Evolutionary conservation across 2,113 vertebrate species (phyloP).

Genomic region (Clarias macrocephalus): DNA sequence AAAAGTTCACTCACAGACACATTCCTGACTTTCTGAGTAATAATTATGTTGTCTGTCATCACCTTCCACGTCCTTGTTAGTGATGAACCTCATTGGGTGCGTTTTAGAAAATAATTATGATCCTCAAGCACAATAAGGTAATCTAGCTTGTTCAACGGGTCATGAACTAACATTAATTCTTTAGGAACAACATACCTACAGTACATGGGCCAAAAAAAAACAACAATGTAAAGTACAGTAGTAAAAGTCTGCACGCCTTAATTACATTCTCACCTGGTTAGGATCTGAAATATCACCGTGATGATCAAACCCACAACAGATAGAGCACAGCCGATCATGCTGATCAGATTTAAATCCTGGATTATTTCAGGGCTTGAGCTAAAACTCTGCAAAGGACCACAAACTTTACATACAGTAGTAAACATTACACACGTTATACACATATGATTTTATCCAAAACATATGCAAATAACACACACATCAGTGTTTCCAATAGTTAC

Average conservation of each 20-base stretch:
- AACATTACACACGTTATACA: not conserved
- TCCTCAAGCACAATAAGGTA: no score
- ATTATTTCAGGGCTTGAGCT: conserved; percentile 50
- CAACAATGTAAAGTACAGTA: not conserved
- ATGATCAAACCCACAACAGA: conserved; percentile 60
- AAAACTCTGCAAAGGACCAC: conserved; percentile 14
- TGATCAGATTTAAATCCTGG: conserved; percentile 49
- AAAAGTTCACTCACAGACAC: no score
- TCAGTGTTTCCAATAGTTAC: not conserved
- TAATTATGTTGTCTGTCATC: no score
- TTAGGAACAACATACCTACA: no score
- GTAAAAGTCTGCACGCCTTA: not conserved
- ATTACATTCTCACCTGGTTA: conserved; percentile 51
- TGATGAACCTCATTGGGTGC: no score
- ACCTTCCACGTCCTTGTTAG: no score
- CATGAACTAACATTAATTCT: no score
- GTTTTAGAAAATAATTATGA: no score
- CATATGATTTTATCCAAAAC: no score
- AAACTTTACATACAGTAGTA: not conserved
- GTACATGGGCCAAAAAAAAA: no score
- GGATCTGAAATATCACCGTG: conserved; percentile 59
- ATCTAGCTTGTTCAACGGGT: no score
- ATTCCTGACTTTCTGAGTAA: no score
- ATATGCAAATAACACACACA: not conserved
- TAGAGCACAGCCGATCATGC: conserved; percentile 56